A percentile compares a stretch with the other conserved stretches of the same genome.
phyloP scores from a whole-genome alignment of 2,797 vertebrate species.

The Chelon labrosus region DNA sequence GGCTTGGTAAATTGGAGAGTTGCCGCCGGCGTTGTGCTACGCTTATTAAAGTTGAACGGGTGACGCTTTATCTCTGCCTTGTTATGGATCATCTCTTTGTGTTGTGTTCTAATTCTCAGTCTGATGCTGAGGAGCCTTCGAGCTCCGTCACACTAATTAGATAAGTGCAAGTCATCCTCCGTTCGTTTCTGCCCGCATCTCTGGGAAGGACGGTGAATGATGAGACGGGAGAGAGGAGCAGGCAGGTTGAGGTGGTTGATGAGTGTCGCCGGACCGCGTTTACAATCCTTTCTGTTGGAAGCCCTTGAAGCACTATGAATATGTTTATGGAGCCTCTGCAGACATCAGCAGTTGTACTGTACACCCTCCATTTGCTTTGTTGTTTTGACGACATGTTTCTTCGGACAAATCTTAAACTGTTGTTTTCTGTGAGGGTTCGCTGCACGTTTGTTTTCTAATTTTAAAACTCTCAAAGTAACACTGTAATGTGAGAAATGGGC shows the following conservation, averaged over 20 bases:
- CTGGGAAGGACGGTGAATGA: conserved; percentile 44
- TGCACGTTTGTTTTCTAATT: conserved; percentile 41
- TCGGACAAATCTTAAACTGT: conserved; percentile 7
- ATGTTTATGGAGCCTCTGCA: conserved; percentile 50
- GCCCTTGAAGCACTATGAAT: conserved; percentile 40
- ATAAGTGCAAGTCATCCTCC: conserved; percentile 63
- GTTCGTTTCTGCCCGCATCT: conserved; percentile 58
- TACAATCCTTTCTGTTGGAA: conserved; percentile 64
- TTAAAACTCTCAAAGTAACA: conserved; percentile 46
- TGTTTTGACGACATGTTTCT: conserved; percentile 32
- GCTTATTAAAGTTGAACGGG: conserved; percentile 82
- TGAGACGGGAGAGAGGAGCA: conserved; percentile 35
- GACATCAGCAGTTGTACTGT: conserved; percentile 44
- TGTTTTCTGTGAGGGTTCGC: conserved; percentile 21
- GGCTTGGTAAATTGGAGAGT: conserved; percentile 56
- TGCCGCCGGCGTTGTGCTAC: conserved; percentile 52
- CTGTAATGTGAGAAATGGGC: conserved; percentile 38
- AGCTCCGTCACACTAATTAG: conserved; percentile 83
- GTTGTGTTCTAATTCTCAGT: conserved; percentile 74
- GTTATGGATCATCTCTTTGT: conserved; percentile 76
- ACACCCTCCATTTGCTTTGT: conserved; percentile 39
- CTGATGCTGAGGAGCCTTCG: conserved; percentile 69
- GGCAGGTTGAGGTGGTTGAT: conserved; percentile 65
- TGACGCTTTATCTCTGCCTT: conserved; percentile 77
- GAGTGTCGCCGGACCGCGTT: conserved; percentile 54